Base-by-base conservation (phyloP, 1,140 invertebrate genomes). In the Acromyrmex echinatior region DNA sequence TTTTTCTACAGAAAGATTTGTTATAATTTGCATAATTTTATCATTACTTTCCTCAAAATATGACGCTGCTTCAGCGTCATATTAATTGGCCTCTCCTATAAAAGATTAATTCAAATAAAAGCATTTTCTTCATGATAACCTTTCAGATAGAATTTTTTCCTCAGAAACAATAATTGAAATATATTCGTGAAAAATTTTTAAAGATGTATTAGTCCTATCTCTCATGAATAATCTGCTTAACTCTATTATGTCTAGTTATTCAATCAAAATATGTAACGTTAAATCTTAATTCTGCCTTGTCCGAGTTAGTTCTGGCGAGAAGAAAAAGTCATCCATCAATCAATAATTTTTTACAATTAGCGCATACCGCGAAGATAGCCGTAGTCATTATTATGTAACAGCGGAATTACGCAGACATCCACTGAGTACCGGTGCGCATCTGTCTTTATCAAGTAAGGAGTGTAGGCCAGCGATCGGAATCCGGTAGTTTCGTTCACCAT, bases 361-460 rank as follows among this genome's bases (percentile, higher is more conserved):
- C 68, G 80, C 80, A 82, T 82, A 73, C 80, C 68, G 25, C n/a
- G 77, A 6, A 39, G 60, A 84, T 73, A 77, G 39, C 56, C 65
- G 21, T 35, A 60, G 6, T 73, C 70, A 60, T 74, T 82, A 58
- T 82, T 82, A 73, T 58, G 68, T 73, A 82, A 82, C 53, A 82
- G 71, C 80, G 39, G 39, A 82, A 73, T 74, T 74, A 82, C 56
- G 73, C 68, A 60, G 65, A 71, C 31, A 70, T 68, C 39, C 25
- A 80, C 28, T 79, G 89, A 89, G 87, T 84, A 78, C 78, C 73
- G 49, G 58, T 31, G 65, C 35, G 87, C 87, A 86, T 86, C 87
- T 16, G 89, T 88, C 87, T 91, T 86, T 90, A 91, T 90, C 88
- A 77, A 86, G 87, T 31, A 60, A 68, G 21, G 80, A 49, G 77